Conservation (phyloP, 2,113 vertebrate genomes). For the Thymallus thymallus region DNA sequence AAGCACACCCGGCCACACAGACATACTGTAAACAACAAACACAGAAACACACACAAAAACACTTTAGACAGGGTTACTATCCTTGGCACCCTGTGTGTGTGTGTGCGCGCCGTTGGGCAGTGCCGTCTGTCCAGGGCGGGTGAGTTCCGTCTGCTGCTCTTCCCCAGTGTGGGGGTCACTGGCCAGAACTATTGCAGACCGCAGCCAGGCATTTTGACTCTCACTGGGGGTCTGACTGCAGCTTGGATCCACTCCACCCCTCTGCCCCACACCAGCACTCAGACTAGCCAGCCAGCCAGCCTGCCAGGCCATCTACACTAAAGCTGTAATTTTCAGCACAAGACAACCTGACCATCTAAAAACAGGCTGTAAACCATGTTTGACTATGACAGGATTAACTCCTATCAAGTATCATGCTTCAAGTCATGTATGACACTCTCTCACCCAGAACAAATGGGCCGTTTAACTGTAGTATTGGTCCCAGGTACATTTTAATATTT, state of each 20-base stretch:
- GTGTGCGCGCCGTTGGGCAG: neutral
- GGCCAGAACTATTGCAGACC: conserved; percentile 18
- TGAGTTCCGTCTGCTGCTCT: conserved; percentile 16
- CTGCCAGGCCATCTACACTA: neutral
- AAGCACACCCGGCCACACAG: conserved; percentile 31
- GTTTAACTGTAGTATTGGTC: no score
- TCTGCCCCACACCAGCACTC: conserved; percentile 29
- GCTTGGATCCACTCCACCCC: conserved; percentile 31
- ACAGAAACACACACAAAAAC: conserved; percentile 25
- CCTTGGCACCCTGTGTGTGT: conserved; percentile 13
- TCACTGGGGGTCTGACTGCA: conserved; percentile 41
- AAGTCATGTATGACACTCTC: no score
- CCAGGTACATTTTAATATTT: no score
- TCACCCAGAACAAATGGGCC: no score
- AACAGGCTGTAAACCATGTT: no score
- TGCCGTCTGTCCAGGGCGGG: conserved; percentile 9
- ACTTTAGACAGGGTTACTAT: conserved; percentile 19
- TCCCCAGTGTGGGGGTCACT: conserved; percentile 27
- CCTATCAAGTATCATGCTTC: no score
- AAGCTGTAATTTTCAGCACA: no score
- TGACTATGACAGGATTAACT: no score
- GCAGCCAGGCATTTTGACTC: conserved; percentile 40
- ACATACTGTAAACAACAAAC: conserved; percentile 45
- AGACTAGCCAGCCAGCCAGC: neutral
- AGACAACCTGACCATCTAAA: no score